Base-by-base conservation (phyloP, 1,140 invertebrate genomes). In the Ceratina australensis region DNA sequence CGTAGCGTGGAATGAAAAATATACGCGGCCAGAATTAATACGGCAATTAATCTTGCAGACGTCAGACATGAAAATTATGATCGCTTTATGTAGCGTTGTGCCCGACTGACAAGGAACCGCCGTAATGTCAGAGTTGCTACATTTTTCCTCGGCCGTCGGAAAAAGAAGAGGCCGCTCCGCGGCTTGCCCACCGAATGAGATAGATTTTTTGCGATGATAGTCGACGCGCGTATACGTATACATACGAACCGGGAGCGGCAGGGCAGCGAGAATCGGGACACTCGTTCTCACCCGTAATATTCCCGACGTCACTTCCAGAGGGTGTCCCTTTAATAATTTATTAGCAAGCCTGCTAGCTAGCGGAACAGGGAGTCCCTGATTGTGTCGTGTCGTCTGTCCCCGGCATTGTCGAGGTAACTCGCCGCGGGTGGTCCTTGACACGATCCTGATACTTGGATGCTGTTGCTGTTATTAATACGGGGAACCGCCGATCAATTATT, bases 301-400 rank as follows among this genome's bases (percentile, higher is more conserved):
- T 61, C 66, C 71, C 56, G 33, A 64, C 88, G 91, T 92, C 91
- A 92, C 90, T 88, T 84, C 82, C 91, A 92, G 91, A 86, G 88
- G 87, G 86, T 89, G 90, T 87, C 83, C 78, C 90, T 92, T 92
- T 91, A 91, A 92, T 92, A 92, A 92, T 92, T 92, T 92, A 92
- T 92, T 92, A 92, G 91, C 88, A 79, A 87, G 83, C 73, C 80
- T 69, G 65, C 57, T 72, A 79, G 83, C 61, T 72, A 79, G 83
- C 77, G 80, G 81, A 78, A 82, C 81, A 85, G 87, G 88, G 87
- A 85, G 85, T 87, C 87, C 84, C 84, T 90, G 89, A 92, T 92
- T 90, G 89, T 92, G 88, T 90, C 88, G 88, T 90, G 91, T 92
- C 86, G 90, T 86, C 88, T 92, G 91, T 91, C 88, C 89, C 86